Base-by-base conservation (phyloP, 2,888 invertebrate genomes). In the Hirudinaria manillensis region DNA sequence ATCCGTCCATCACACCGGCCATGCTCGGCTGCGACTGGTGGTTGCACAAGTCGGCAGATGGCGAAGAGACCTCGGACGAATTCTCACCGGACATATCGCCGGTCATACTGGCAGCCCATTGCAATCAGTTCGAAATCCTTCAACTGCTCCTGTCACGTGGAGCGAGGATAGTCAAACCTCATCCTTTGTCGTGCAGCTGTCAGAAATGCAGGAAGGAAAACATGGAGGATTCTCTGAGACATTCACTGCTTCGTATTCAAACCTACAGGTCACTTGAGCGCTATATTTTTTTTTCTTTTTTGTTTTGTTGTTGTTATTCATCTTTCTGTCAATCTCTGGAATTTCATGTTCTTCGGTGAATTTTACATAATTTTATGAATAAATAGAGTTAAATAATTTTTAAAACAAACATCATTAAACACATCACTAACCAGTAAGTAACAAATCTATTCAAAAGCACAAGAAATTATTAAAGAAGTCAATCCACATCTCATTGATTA, bases 81-180 rank as follows among this genome's bases (percentile, higher is more conserved):
- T 88, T 88, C 79, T 86, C 87, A 2, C 85, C 86, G 0, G 87
- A 87, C 77, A 86, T 87, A 70, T 86, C 86, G 0, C 87, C 87
- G 0, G 83, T 87, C 74, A 87, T 87, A 75, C 82, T 87, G 32
- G 87, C 87, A 3, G 86, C 87, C 16, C 87, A 87, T 78, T 86
- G 87, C 81, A 88, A 88, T 81, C 88, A 88, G 82, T 88, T 88
- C 81, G 88, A 88, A 81, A 88, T 88, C 76, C 83, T 88, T 4
- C 87, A 88, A 81, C 84, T 88, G 80, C 82, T 88, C 65, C 80
- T 88, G 70, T 83, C 86, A 10, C 83, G 86, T 53, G 87, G 87
- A 0, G 87, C 86, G 32, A 82, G 80, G 77, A 87, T 87, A 27
- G 85, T 86, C 55, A 81, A 83, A 71, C 87, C 87, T 0, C 87